These are phyloP conservation scores for Echinarachnius parma DNA, from an alignment of 53 echinoderm and acorn worm genomes.

Conservation along the genomic window DNA sequence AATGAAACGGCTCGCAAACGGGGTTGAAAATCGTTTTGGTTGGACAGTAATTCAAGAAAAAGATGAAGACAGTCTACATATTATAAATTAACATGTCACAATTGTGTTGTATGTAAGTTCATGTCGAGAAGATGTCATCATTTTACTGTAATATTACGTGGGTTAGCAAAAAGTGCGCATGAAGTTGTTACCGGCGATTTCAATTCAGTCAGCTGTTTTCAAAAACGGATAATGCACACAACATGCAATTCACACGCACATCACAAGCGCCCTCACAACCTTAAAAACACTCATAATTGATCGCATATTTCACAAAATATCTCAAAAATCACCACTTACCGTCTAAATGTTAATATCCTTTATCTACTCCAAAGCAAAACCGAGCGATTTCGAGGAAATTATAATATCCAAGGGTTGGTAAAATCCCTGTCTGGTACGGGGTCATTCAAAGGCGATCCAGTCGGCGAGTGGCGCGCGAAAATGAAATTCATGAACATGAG, in stretches of 20 bases:
- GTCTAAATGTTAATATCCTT: not conserved
- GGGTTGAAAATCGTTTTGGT: too few species aligned
- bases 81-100: too few species aligned
- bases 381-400: constrained; percentile 14
- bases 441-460: constrained; percentile 46
- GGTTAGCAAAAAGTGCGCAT: too few species aligned
- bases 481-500: constrained; percentile 37
- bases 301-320: not conserved
- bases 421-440: constrained; percentile 31
- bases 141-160: too few species aligned
- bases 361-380: constrained; percentile 6
- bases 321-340: constrained; percentile 8
- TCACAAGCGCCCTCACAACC: constrained; percentile 33
- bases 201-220: constrained; percentile 50
- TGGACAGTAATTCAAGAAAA: too few species aligned
- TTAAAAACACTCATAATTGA: not conserved
- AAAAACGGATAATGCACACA: constrained; percentile 13
- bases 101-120: too few species aligned
- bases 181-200: too few species aligned
- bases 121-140: too few species aligned
- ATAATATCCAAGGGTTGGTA: constrained; percentile 13
- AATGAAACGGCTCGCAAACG: too few species aligned
- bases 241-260: constrained; percentile 11
- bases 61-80: too few species aligned
- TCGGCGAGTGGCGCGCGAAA: constrained; percentile 51